Evolutionary conservation across 2,888 invertebrate species (phyloP).

Genomic region (Sinopyrophorus schimmeli): DNA sequence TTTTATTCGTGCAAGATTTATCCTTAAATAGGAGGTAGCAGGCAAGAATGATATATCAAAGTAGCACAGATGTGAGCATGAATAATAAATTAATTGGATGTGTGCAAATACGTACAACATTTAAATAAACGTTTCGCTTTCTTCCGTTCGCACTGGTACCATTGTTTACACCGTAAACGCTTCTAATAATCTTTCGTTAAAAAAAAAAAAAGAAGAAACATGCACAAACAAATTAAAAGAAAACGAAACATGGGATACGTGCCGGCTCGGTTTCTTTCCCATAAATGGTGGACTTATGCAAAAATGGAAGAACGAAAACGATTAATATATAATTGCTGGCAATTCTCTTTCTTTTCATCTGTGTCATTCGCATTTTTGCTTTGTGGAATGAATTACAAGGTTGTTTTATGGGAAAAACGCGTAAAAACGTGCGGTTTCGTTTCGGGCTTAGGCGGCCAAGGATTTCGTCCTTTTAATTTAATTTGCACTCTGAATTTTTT

Average conservation of each 20-base stretch:
- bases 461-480: not conserved
- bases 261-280: too few species aligned
- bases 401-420: not conserved
- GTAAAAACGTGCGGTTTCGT: not conserved
- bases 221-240: not conserved
- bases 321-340: too few species aligned
- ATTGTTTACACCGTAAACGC: conserved; percentile 20
- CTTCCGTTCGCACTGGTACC: conserved; percentile 19
- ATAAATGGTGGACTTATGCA: too few species aligned
- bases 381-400: not conserved
- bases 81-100: conserved; percentile 25
- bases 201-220: conserved; percentile 14
- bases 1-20: conserved; percentile 1
- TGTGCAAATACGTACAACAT: conserved; percentile 17
- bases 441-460: conserved; percentile 2
- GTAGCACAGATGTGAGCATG: conserved; percentile 22
- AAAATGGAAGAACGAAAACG: too few species aligned
- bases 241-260: too few species aligned
- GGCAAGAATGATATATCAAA: conserved; percentile 15
- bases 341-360: too few species aligned
- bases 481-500: too few species aligned
- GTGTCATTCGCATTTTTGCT: not conserved
- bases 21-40: conserved; percentile 5
- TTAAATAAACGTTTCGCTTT: conserved; percentile 12
- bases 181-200: conserved; percentile 14